Base-by-base conservation (phyloP, 2,797 vertebrate genomes). In the Hybognathus amarus region DNA sequence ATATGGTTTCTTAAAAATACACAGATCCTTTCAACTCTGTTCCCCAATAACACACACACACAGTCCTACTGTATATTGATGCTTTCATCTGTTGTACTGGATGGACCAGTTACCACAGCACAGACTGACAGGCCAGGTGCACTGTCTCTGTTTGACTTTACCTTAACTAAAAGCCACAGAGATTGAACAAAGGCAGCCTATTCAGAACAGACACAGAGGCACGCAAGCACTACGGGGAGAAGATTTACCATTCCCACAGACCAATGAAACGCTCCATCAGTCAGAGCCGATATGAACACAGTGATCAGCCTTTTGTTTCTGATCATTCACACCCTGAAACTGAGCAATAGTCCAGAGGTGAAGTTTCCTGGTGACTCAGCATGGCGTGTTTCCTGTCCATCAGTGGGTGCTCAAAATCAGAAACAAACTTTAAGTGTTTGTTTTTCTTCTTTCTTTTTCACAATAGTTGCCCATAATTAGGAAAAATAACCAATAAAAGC, bases 291-390 rank as follows among this genome's bases (percentile, higher is more conserved):
- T 74, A 59, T 78, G 77, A 84, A 82, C 70, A 73, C 47, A 42
- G 84, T 86, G 47, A 80, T 40, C 66, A 68, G 40, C 54, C 54
- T 86, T 82, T 76, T 87, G 82, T 79, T 85, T 89, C 84, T n/a
- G 83, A 85, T 77, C 33, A 80, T 86, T 86, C 79, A 84, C 88
- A 75, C 45, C 27, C 82, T 69, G 79, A 80, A 80, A 70, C 73
- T 47, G 4, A 64, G 52, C 42, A 66, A 87, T 71, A 77, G 74
- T 42, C 13, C 83, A 88, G 83, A 85, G 54, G 82, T 82, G 61
- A 80, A 74, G 61, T 90, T 91, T 90, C 91, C 89, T 92, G 92
- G 86, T 80, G 90, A 93, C 79, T 91, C 89, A 91, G 91, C 83
- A 85, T 87, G 79, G 77, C 88, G 74, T 22, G 64, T 84, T 93